Evolutionary conservation across 2,797 vertebrate species (phyloP).

Genomic region (Coccyzus lansbergi): DNA sequence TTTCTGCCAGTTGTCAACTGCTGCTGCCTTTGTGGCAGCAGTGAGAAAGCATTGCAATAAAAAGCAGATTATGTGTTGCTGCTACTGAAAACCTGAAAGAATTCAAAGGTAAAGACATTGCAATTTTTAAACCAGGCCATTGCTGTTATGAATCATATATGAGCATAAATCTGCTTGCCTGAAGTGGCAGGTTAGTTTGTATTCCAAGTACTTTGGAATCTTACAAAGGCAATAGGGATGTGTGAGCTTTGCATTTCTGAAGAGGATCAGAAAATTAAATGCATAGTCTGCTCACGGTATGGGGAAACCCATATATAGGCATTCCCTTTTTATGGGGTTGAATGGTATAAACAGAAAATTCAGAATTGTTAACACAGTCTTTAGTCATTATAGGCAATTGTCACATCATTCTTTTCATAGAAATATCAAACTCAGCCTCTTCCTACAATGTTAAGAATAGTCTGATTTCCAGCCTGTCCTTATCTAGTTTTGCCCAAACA

Average conservation of each 20-base stretch:
- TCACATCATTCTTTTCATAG: background rate
- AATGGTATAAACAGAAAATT: background rate
- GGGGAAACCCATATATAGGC: background rate
- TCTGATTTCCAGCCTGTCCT: background rate
- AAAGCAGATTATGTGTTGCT: slow-evolving; percentile 3
- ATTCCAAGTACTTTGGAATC: background rate
- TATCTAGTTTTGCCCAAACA: background rate
- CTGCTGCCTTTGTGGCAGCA: slow-evolving; percentile 32
- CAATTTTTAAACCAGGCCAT: background rate
- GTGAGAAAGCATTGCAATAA: background rate
- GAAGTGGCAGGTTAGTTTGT: background rate
- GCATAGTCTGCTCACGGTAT: background rate
- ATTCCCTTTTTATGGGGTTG: background rate
- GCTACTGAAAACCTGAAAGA: slow-evolving; percentile 1
- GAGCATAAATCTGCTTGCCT: background rate
- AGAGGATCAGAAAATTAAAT: background rate
- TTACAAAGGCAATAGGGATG: background rate
- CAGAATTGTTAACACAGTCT: background rate
- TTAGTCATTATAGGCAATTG: background rate
- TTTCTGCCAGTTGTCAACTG: slow-evolving; percentile 32
- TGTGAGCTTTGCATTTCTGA: background rate
- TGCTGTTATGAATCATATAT: background rate
- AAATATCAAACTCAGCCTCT: background rate
- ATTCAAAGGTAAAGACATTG: slow-evolving; percentile 5
- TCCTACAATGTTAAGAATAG: background rate